These are phyloP conservation scores for Mus caroli DNA, from an alignment of 2,797 vertebrate species.

Conservation along the genomic window DNA sequence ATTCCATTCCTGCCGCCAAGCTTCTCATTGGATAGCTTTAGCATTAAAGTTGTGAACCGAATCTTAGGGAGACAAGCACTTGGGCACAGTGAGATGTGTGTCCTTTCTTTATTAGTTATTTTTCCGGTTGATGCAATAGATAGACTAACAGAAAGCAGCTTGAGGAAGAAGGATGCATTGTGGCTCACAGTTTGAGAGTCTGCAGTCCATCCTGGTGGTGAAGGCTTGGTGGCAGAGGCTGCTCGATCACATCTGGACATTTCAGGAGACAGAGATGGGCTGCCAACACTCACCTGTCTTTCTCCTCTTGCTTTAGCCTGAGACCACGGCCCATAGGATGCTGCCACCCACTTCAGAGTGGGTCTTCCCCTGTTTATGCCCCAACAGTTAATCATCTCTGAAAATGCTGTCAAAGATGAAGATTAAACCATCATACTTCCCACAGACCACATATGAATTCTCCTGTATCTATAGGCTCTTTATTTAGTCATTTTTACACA, in stretches of 20 bases:
- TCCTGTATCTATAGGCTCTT: not conserved
- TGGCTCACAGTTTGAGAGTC: not conserved
- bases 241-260: not conserved
- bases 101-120: not conserved
- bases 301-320: not conserved
- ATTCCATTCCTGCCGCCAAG: not conserved
- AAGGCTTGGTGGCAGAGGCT: not conserved
- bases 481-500: not conserved
- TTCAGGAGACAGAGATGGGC: not conserved
- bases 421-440: not conserved
- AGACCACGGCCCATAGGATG: not conserved
- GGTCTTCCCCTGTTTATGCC: not conserved
- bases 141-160: not conserved
- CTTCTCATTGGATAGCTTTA: too few relatives aligned
- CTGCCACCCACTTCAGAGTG: not conserved
- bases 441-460: not conserved
- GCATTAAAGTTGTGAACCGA: rapidly evolving
- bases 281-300: not conserved
- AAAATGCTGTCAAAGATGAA: not conserved
- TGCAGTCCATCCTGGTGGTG: not conserved
- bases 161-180: not conserved
- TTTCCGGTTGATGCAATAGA: not conserved
- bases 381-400: not conserved
- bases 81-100: rapidly evolving
- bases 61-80: not conserved